phyloP scores from a whole-genome alignment of 2,888 invertebrate species.

The Galerucella calmariensis region DNA sequence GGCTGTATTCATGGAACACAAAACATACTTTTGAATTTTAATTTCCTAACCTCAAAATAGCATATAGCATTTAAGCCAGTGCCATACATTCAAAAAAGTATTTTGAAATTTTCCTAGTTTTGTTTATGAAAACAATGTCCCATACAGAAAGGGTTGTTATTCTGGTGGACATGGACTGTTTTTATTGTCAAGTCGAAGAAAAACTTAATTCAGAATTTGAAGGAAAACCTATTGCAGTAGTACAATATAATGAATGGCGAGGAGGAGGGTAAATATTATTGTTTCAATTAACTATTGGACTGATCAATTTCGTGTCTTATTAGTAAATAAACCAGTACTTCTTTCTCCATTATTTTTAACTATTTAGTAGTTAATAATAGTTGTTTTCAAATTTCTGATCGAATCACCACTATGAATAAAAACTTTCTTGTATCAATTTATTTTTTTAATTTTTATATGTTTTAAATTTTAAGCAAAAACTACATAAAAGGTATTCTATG shows the following conservation, averaged over 20 bases:
- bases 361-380: background rate
- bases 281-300: background rate
- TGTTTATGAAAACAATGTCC: conserved; percentile 6
- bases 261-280: conserved; percentile 78
- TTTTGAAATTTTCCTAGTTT: too few species aligned
- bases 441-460: too few species aligned
- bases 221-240: conserved; percentile 95
- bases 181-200: conserved; percentile 98
- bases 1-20: too few species aligned
- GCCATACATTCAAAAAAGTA: too few species aligned
- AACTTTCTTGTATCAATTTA: background rate
- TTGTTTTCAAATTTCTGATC: too few species aligned
- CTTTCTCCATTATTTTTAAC: background rate
- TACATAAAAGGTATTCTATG: too few species aligned
- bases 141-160: conserved; percentile 71
- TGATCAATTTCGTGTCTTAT: background rate
- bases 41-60: background rate
- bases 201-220: conserved; percentile 82
- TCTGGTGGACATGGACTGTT: conserved; percentile 98
- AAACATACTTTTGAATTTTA: background rate
- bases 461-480: too few species aligned
- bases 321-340: too few species aligned
- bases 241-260: conserved; percentile 94
- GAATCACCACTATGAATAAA: background rate
- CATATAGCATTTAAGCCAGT: too few species aligned